These are phyloP conservation scores for Eurois occulta DNA, from an alignment of 2,888 invertebrate genomes.

Conservation along the genomic window DNA sequence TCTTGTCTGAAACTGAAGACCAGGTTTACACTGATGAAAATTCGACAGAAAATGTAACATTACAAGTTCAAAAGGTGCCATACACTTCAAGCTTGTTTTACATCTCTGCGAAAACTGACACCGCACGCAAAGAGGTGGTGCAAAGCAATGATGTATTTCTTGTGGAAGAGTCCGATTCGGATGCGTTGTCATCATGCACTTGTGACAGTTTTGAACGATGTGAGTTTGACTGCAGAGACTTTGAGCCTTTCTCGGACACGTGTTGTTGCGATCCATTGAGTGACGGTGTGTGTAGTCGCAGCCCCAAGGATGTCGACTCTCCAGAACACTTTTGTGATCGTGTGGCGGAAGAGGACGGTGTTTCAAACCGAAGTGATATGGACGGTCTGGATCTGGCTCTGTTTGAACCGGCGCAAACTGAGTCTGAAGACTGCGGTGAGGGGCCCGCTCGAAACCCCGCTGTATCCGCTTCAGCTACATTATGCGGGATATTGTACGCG, in stretches of 20 bases:
- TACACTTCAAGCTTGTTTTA: slow-evolving; percentile 86
- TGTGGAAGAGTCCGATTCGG: slow-evolving; percentile 86
- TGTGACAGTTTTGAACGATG: slow-evolving; percentile 90
- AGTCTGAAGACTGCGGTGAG: slow-evolving; percentile 75
- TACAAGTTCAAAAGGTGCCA: slow-evolving; percentile 88
- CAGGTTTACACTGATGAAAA: slow-evolving; percentile 71
- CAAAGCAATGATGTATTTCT: slow-evolving; percentile 81
- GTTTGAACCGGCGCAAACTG: slow-evolving; percentile 91
- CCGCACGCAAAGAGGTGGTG: slow-evolving; percentile 75
- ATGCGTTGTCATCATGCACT: slow-evolving; percentile 89
- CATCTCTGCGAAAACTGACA: slow-evolving; percentile 81
- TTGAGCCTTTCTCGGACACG: slow-evolving; percentile 91
- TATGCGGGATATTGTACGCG: slow-evolving; percentile 85
- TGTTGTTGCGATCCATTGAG: slow-evolving; percentile 90
- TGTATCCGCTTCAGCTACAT: slow-evolving; percentile 74
- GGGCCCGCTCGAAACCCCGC: slow-evolving; percentile 70
- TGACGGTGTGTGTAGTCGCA: slow-evolving; percentile 88
- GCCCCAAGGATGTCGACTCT: slow-evolving; percentile 88
- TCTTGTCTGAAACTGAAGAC: slow-evolving; percentile 75
- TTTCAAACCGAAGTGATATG: slow-evolving; percentile 90
- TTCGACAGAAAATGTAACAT: slow-evolving; percentile 74
- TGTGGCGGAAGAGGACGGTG: slow-evolving; percentile 84
- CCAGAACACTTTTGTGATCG: slow-evolving; percentile 86
- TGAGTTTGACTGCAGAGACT: slow-evolving; percentile 90
- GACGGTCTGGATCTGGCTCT: slow-evolving; percentile 92